phyloP scores from a whole-genome alignment of 2,888 invertebrate species.

The Coronaproctus castanopsis region DNA sequence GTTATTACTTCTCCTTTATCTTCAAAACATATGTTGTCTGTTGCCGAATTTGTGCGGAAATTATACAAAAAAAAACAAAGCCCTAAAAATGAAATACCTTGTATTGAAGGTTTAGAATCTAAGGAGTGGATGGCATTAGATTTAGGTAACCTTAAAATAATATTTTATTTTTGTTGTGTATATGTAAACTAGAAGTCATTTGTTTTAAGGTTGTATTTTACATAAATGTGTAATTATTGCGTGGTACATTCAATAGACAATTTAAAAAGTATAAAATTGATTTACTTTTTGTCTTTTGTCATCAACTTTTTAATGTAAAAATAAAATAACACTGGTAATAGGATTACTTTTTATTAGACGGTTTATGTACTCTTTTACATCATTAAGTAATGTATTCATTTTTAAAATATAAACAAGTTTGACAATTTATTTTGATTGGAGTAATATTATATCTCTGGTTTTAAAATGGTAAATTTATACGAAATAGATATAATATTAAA shows the following conservation, averaged over 20 bases:
- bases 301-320: too few relatives aligned
- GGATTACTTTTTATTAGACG: too few relatives aligned
- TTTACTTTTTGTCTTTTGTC: too few relatives aligned
- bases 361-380: too few relatives aligned
- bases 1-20: constrained; percentile 59
- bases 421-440: too few relatives aligned
- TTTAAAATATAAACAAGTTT: too few relatives aligned
- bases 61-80: constrained; percentile 51
- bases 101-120: constrained; percentile 52
- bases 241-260: background rate
- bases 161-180: background rate
- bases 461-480: too few relatives aligned
- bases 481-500: too few relatives aligned
- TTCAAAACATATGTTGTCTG: constrained; percentile 47
- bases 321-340: too few relatives aligned
- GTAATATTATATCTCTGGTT: too few relatives aligned
- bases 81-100: constrained; percentile 42
- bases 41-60: constrained; percentile 52
- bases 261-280: too few relatives aligned
- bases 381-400: too few relatives aligned
- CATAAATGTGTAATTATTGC: background rate
- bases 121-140: constrained; percentile 78
- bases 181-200: background rate
- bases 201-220: background rate
- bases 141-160: constrained; percentile 39